phyloP scores from a whole-genome alignment of 2,888 invertebrate species.

The Phoenoteleia sp. region DNA sequence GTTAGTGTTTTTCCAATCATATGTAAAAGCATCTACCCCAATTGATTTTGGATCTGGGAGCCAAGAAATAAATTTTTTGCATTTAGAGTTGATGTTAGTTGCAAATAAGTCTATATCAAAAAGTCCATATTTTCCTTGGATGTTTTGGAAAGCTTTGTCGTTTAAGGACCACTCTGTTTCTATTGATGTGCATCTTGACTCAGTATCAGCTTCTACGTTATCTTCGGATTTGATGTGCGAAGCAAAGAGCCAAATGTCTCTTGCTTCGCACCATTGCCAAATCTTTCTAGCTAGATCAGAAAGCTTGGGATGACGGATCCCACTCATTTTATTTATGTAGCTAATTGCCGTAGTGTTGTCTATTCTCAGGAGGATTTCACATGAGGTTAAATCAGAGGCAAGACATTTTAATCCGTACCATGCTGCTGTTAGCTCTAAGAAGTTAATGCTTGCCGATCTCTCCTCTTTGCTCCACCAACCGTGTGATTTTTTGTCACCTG shows the following conservation, averaged over 20 bases:
- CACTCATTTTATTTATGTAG: too few species aligned
- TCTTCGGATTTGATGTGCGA: too few species aligned
- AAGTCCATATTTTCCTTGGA: not conserved
- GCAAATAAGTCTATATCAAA: slow-evolving; percentile 53
- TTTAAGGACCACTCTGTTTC: not conserved
- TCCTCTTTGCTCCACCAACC: not conserved
- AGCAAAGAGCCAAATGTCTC: too few species aligned
- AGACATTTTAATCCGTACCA: not conserved
- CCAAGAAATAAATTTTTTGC: slow-evolving; percentile 52
- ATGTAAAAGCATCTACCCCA: slow-evolving; percentile 15
- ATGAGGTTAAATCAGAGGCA: not conserved
- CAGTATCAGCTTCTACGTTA: too few species aligned
- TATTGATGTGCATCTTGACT: not conserved
- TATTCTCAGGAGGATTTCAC: too few species aligned
- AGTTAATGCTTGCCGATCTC: not conserved
- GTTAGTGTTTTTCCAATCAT: slow-evolving; percentile 16
- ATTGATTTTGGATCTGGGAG: slow-evolving; percentile 24
- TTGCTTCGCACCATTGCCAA: not conserved
- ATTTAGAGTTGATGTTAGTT: slow-evolving; percentile 38
- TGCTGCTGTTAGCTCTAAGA: not conserved
- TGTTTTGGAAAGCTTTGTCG: not conserved
- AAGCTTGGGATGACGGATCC: too few species aligned
- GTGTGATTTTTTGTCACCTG: not conserved
- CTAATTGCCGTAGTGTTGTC: not conserved
- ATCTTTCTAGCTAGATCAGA: too few species aligned